Evolutionary conservation across 2,113 vertebrate species (phyloP).

Genomic region (Daubentonia madagascariensis): DNA sequence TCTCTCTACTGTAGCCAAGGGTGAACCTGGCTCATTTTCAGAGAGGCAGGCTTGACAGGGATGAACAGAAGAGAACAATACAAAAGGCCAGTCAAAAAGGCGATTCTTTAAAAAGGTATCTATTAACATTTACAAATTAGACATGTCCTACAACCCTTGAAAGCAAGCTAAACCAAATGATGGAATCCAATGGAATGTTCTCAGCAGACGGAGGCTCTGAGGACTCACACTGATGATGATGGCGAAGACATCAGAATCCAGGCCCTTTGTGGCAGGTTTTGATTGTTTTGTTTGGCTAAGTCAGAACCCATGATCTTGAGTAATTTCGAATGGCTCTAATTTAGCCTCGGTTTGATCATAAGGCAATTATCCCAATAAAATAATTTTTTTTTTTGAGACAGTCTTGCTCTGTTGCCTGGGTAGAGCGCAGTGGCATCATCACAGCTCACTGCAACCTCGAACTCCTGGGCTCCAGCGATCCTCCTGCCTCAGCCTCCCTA

Average conservation of each 20-base stretch:
- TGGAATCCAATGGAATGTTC: background rate
- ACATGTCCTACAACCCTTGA: background rate
- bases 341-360: background rate
- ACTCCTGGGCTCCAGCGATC: too few species aligned
- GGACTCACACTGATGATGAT: background rate
- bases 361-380: background rate
- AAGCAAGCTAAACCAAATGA: background rate
- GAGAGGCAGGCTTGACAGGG: background rate
- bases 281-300: background rate
- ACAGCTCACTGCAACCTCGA: too few species aligned
- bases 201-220: background rate
- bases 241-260: background rate
- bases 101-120: background rate
- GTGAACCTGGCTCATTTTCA: background rate
- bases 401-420: too few species aligned
- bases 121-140: slow-evolving; percentile 10
- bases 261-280: background rate
- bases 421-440: too few species aligned
- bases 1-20: background rate
- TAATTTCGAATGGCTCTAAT: background rate
- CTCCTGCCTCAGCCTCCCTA: too few species aligned
- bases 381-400: background rate
- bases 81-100: background rate
- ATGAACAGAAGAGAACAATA: background rate
- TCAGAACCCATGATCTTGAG: background rate